A percentile compares a stretch with the other conserved stretches of the same genome.
phyloP scores from a whole-genome alignment of 2,888 invertebrate genomes.

The Dynastes hyllus region DNA sequence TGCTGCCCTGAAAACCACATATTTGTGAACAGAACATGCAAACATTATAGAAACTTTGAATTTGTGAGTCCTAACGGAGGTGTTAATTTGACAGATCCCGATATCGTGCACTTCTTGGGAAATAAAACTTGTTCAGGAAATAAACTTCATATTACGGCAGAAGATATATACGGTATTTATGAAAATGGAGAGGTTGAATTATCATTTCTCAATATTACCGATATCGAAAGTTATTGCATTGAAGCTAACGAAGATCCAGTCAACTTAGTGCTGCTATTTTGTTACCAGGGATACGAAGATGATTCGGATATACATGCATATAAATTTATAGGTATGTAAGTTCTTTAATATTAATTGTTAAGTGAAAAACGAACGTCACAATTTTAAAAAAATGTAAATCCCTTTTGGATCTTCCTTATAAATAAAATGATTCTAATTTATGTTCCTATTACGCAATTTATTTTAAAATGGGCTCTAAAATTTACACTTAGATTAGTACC shows the following conservation, averaged over 20 bases:
- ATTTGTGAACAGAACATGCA: constrained; percentile 36
- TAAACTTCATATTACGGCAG: neutral
- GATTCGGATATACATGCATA: neutral
- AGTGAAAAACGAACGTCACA: too few relatives aligned
- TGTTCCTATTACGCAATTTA: too few relatives aligned
- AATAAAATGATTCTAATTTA: too few relatives aligned
- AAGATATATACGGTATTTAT: constrained; percentile 7
- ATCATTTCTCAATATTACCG: neutral
- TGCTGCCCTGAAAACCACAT: constrained; percentile 53
- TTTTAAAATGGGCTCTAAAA: too few relatives aligned
- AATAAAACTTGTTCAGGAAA: neutral
- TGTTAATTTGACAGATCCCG: neutral
- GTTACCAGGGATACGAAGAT: neutral
- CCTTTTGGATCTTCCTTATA: too few relatives aligned
- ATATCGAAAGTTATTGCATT: constrained; percentile 9
- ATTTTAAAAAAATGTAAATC: too few relatives aligned
- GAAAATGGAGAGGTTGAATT: neutral
- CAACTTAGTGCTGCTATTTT: constrained; percentile 3
- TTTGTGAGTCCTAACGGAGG: neutral
- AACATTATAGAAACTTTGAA: neutral
- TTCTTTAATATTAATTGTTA: too few relatives aligned
- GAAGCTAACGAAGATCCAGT: constrained; percentile 16
- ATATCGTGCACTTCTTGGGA: constrained; percentile 3
- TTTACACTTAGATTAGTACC: too few relatives aligned
- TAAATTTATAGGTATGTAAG: constrained; percentile 31